phyloP scores from a whole-genome alignment of 2,797 vertebrate genomes.

The Gadopsis bispinosus region DNA sequence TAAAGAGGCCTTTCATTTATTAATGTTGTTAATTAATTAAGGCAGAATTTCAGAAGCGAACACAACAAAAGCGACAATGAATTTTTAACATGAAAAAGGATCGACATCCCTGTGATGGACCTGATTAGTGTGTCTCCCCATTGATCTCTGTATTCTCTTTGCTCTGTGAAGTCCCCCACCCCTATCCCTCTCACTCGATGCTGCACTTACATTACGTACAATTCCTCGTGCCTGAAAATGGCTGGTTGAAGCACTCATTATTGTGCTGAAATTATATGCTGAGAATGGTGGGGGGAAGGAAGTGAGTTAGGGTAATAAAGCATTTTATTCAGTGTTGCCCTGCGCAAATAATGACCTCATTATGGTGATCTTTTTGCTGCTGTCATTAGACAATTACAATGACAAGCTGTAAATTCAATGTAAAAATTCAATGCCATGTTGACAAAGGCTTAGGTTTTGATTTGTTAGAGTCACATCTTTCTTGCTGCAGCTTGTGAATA shows the following conservation, averaged over 20 bases:
- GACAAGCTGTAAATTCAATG: neutral
- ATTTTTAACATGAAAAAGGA: conserved; percentile 72
- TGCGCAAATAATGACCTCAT: conserved; percentile 44
- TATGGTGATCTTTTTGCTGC: conserved; percentile 28
- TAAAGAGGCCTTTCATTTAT: conserved; percentile 70
- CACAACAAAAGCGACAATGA: conserved; percentile 65
- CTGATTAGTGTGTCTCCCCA: conserved; percentile 70
- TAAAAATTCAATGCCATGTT: neutral
- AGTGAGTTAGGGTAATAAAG: conserved; percentile 28
- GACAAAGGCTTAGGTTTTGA: conserved; percentile 15
- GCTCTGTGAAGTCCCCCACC: conserved; percentile 53
- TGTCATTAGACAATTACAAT: conserved; percentile 32
- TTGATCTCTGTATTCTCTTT: conserved; percentile 78
- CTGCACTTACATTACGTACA: conserved; percentile 46
- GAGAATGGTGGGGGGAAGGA: conserved; percentile 23
- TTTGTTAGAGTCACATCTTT: conserved; percentile 6
- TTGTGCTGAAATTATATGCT: conserved; percentile 61
- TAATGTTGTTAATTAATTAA: conserved; percentile 73
- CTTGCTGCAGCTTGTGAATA: neutral
- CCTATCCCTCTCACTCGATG: conserved; percentile 28
- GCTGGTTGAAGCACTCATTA: conserved; percentile 63
- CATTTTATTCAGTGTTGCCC: conserved; percentile 49
- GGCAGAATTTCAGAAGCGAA: conserved; percentile 53
- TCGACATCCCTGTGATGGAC: conserved; percentile 53
- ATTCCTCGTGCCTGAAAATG: conserved; percentile 54